phyloP scores from a whole-genome alignment of 2,797 vertebrate genomes.

The Parotocinclus haroldoi region DNA sequence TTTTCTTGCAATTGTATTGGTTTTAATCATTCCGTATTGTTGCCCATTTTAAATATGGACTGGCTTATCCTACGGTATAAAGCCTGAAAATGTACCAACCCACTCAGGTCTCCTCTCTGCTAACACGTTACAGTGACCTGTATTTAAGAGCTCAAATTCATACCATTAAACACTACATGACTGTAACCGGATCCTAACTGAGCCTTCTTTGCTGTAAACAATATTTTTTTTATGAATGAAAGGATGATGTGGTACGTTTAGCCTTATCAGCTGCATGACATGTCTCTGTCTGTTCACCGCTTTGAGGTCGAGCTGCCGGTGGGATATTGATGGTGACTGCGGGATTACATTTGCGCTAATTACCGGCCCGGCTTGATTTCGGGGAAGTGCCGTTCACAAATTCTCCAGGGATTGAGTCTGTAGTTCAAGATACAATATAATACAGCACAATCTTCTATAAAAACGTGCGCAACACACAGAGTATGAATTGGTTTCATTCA shows the following conservation, averaged over 20 bases:
- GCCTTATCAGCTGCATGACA: constrained; percentile 30
- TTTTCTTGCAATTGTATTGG: too few relatives aligned
- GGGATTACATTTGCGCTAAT: constrained; percentile 32
- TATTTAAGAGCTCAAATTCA: too few relatives aligned
- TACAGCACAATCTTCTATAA: constrained; percentile 1
- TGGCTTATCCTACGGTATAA: too few relatives aligned
- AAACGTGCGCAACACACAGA: too few relatives aligned
- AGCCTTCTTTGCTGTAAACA: background rate
- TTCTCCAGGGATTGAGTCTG: constrained; percentile 17
- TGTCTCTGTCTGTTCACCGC: constrained; percentile 1
- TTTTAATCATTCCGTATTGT: too few relatives aligned
- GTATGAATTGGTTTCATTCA: too few relatives aligned
- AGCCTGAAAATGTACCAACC: too few relatives aligned
- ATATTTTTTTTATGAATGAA: constrained; percentile 3
- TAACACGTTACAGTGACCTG: too few relatives aligned
- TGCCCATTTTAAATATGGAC: too few relatives aligned
- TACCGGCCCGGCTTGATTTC: constrained; percentile 30
- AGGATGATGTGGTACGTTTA: constrained; percentile 12
- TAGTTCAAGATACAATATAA: constrained; percentile 1
- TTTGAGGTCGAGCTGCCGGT: constrained; percentile 18
- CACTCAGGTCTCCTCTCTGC: too few relatives aligned
- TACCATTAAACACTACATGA: background rate
- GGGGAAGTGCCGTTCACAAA: constrained; percentile 17
- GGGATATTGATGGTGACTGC: constrained; percentile 28
- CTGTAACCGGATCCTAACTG: background rate